Percentiles rank a stretch among this genome's conserved stretches.
Evolutionary conservation across 2,888 invertebrate genomes (phyloP).

Genomic region (Bellardia pandia): DNA sequence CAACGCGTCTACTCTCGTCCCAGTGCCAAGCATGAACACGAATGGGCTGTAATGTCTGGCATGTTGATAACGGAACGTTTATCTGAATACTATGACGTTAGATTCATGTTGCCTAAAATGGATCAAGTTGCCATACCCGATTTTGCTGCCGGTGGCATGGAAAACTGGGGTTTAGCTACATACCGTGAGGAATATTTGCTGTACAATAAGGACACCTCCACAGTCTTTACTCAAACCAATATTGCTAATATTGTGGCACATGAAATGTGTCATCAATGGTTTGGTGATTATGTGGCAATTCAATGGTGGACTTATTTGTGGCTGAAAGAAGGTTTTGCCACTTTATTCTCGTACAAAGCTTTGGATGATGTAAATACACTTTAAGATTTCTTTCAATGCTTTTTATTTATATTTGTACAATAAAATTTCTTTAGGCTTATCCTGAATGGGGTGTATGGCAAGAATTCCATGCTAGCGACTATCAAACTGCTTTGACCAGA

Average conservation of each 20-base stretch:
- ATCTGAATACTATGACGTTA: slow-evolving; percentile 89
- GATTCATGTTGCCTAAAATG: slow-evolving; percentile 91
- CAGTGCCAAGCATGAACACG: slow-evolving; percentile 84
- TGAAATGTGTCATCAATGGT: slow-evolving; percentile 91
- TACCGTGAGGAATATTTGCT: slow-evolving; percentile 82
- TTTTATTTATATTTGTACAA: neutral
- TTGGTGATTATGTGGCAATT: slow-evolving; percentile 90
- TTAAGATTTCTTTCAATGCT: too few relatives aligned
- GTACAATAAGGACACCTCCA: slow-evolving; percentile 79
- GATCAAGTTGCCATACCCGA: slow-evolving; percentile 95
- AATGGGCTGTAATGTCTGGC: slow-evolving; percentile 90
- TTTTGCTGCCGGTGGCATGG: slow-evolving; percentile 94
- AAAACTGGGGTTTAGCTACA: slow-evolving; percentile 96
- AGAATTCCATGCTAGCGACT: slow-evolving; percentile 89
- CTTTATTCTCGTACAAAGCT: slow-evolving; percentile 79
- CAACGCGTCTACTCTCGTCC: slow-evolving; percentile 82
- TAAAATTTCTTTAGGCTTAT: slow-evolving; percentile 83
- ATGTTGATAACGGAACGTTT: slow-evolving; percentile 88
- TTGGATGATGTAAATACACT: slow-evolving; percentile 77
- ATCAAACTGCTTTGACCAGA: slow-evolving; percentile 89
- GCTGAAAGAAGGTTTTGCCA: slow-evolving; percentile 89
- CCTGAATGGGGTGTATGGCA: slow-evolving; percentile 90
- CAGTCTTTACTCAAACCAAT: slow-evolving; percentile 80
- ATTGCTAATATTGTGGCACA: slow-evolving; percentile 86
- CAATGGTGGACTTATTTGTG: slow-evolving; percentile 90